These are phyloP conservation scores for Astatoreochromis straeleni DNA, from an alignment of 2,113 vertebrate species.

Conservation along the genomic window DNA sequence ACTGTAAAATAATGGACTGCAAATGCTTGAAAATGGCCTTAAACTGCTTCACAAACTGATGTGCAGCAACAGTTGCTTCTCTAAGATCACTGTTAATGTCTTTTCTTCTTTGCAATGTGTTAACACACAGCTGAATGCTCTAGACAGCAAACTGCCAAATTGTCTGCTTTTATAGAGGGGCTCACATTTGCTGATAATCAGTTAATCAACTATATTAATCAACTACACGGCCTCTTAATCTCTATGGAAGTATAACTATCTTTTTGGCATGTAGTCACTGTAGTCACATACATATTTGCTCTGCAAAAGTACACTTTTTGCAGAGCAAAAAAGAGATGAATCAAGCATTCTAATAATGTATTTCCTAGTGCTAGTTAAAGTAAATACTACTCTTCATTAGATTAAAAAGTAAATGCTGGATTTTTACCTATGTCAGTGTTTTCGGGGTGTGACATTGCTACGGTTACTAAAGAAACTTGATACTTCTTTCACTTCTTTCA, in stretches of 20 bases:
- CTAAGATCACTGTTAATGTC: neutral
- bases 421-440: neutral
- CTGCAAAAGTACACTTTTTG: neutral
- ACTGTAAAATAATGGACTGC: neutral
- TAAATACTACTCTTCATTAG: neutral
- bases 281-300: neutral
- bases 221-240: neutral
- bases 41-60: neutral
- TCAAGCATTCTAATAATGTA: neutral
- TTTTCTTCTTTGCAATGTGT: neutral
- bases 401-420: neutral
- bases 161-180: neutral
- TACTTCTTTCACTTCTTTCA: neutral
- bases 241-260: neutral
- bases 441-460: neutral
- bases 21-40: neutral
- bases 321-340: neutral
- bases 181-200: neutral
- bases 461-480: neutral
- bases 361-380: neutral
- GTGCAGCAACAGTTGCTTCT: neutral
- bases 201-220: neutral
- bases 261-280: neutral
- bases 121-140: neutral
- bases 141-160: neutral